Evolutionary conservation across 2,797 vertebrate genomes (phyloP), one percentile per base, ranked within the genome.

Genomic region (Sebastes hubbsi): DNA sequence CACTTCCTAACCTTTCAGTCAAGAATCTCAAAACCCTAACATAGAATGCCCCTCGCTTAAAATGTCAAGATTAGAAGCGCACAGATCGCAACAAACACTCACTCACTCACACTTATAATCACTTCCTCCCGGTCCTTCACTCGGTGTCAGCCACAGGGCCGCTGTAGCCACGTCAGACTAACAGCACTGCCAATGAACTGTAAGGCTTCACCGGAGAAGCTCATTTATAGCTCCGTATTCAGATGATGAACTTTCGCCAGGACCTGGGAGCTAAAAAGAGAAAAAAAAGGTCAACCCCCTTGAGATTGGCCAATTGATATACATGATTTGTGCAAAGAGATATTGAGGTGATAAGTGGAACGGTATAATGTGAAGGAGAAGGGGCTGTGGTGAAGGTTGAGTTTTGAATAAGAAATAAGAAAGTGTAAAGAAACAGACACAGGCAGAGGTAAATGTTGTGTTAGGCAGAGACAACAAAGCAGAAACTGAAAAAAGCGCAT

Each of bases 181-280:
- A 86, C 68, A 84, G 52, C 67, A 78, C 42, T 12, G 59, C 81
- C 84, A 84, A 87, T 87, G 56, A 83, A 82, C 68, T 71, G 58
- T 75, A 60, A 77, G 75, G 71, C 80, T 86, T 84, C 64, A 62
- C 27, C 46, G 38, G 75, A 81, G 74, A 90, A 77, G 64, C 82
- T 87, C 65, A 87, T 90, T 79, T 88, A 85, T 52, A n/a, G n/a
- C 69, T 75, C 27, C 18, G 59, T 81, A 82, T 83, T 87, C 55
- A 77, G 36, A 77, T 8, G 12, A 84, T 77, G 74, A 86, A 80
- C 82, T 66, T 66, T 79, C 60, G 49, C 32, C 25, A 36, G 42
- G 71, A 75, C 65, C 65, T 66, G 46, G 38, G 36, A 27, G 56
- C 27, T 52, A 7, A 13, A 32, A 61, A 9, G 7, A 61, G 52